Evolutionary conservation across 2,888 invertebrate genomes (phyloP), one percentile per base, ranked within the genome.

Genomic region (Pardosa pseudoannulata): DNA sequence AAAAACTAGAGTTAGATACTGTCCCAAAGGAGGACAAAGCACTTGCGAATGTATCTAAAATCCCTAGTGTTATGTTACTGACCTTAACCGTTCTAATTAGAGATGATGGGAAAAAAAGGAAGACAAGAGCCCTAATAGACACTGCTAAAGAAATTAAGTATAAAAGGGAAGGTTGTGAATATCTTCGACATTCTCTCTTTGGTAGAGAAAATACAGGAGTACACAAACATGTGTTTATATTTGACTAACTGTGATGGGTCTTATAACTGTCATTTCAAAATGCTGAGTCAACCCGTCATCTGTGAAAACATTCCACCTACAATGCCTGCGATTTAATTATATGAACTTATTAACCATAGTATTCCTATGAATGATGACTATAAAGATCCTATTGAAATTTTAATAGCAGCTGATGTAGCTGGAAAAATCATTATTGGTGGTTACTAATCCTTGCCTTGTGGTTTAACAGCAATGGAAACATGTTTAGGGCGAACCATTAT

Each of bases 341-440:
- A 64, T 27, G 28, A 64, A 28, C 64, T 64, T 27, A 16, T 2
- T 28, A 28, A 65, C 56, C 9, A 56, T n/a, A 50, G 50, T 50
- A 56, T 56, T 56, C 19, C 11, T 56, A 19, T 56, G n/a, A 23
- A 56, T 9, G 56, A 56, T 56, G 56, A 56, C n/a, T 23, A n/a
- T 56, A 56, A 29, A 32, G 67, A 3, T 32, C 67, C 67, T 31
- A 67, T 67, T 67, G 67, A 67, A 67, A 67, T 67, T 32, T 19
- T 67, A 3, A 67, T 67, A 16, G 32, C n/a, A 64, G 67, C 67
- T n/a, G 65, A 65, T 28, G 65, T 65, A 9, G 31, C 31, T 0
- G 65, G 65, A 65, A 65, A 29, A 29, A 5, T 65, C 1, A 65
- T 65, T 27, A 65, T 23, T 3, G 62, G 62, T 62, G 62, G 62